These are phyloP conservation scores for Labeo calbasu DNA, from an alignment of 2,797 vertebrate species.

Conservation along the genomic window DNA sequence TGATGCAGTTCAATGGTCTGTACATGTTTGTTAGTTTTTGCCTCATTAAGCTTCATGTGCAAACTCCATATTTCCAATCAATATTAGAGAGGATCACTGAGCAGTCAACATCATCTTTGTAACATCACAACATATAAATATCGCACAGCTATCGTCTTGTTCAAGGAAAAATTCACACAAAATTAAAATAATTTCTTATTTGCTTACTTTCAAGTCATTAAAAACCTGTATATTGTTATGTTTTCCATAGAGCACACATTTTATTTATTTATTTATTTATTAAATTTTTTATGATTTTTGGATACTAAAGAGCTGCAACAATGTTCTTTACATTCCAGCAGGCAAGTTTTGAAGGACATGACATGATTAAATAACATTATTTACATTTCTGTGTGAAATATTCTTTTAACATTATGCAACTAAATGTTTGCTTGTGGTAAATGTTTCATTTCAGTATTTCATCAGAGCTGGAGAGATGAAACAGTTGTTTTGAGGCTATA, in stretches of 20 bases:
- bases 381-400: not conserved
- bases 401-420: not conserved
- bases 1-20: conserved; percentile 25
- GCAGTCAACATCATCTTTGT: not conserved
- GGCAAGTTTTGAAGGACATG: not conserved
- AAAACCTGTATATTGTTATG: not conserved
- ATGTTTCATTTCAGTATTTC: conserved; percentile 16
- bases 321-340: too few species aligned
- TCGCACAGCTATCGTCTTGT: not conserved
- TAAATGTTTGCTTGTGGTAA: not conserved
- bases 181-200: not conserved
- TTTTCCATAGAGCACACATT: not conserved
- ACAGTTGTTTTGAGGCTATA: not conserved
- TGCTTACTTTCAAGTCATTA: not conserved
- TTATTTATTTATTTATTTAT: too few species aligned
- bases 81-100: conserved; percentile 60
- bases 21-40: conserved; percentile 11
- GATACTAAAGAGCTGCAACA: not conserved
- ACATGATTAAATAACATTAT: not conserved
- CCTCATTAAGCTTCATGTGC: conserved; percentile 21
- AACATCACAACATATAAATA: conserved; percentile 16
- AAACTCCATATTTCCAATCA: conserved; percentile 63
- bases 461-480: conserved; percentile 10
- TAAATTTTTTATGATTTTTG: not conserved
- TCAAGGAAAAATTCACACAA: not conserved